These are phyloP conservation scores for Catostylus mosaicus DNA, from an alignment of 30 jellyfish, hydroid and myxozoan species.

Conservation along the genomic window DNA sequence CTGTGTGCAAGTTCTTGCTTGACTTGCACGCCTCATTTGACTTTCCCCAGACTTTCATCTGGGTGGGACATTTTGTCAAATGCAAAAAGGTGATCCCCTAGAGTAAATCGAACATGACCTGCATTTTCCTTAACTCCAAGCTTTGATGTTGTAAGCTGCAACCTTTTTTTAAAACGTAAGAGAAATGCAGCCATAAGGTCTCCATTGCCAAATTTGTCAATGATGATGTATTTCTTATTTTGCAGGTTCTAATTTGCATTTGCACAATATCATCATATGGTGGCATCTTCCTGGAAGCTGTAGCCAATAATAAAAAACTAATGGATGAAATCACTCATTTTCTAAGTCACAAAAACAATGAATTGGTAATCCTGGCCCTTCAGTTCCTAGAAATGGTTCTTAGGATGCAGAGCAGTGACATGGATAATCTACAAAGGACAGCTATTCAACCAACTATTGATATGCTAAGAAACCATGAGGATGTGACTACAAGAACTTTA, in stretches of 20 bases:
- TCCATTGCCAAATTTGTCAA: not conserved
- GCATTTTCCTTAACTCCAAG: too few species aligned
- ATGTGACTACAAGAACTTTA: not conserved
- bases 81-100: too few species aligned
- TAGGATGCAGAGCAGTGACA: not conserved
- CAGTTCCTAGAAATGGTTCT: constrained; percentile 52
- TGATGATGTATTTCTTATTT: not conserved
- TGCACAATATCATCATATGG: constrained; percentile 46
- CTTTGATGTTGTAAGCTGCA: too few species aligned
- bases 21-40: too few species aligned
- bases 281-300: constrained; percentile 18
- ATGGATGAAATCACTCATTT: not conserved
- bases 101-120: too few species aligned
- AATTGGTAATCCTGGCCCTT: not conserved
- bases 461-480: not conserved
- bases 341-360: not conserved
- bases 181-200: too few species aligned
- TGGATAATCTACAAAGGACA: not conserved
- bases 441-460: not conserved
- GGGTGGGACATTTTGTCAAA: too few species aligned
- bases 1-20: too few species aligned
- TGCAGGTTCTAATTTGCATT: constrained; percentile 40
- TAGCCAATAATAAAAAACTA: not conserved
- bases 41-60: too few species aligned
- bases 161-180: too few species aligned